Percentiles rank a stretch among this genome's conserved stretches.
Evolutionary conservation across 1,140 invertebrate species (phyloP).

Genomic region (Eueides isabella): DNA sequence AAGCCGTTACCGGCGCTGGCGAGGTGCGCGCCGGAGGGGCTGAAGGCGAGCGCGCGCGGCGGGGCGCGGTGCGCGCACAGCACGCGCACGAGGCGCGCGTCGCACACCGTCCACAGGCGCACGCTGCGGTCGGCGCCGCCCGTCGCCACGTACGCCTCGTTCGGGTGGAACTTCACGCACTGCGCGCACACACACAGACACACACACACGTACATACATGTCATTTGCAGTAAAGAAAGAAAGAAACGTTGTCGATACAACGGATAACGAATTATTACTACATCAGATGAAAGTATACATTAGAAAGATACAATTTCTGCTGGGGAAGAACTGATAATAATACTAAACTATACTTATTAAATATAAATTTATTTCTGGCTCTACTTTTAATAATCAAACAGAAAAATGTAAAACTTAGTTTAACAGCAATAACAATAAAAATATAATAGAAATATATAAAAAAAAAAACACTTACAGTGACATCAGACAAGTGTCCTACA

Average conservation of each 20-base stretch:
- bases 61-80: slow-evolving; percentile 90
- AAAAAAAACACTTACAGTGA: slow-evolving; percentile 84
- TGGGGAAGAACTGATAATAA: too few species aligned
- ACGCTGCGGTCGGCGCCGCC: slow-evolving; percentile 90
- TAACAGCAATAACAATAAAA: not conserved
- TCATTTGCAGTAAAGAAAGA: too few species aligned
- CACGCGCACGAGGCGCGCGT: slow-evolving; percentile 87
- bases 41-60: slow-evolving; percentile 90
- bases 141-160: slow-evolving; percentile 90
- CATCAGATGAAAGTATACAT: too few species aligned
- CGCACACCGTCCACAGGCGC: slow-evolving; percentile 87
- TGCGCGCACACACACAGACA: slow-evolving; percentile 47
- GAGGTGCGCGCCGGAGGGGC: slow-evolving; percentile 90
- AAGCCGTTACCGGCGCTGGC: slow-evolving; percentile 90
- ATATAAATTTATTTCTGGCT: too few species aligned
- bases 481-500: slow-evolving; percentile 91
- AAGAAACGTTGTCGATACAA: too few species aligned
- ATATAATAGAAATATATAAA: not conserved
- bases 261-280: too few species aligned
- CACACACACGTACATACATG: too few species aligned
- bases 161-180: slow-evolving; percentile 92
- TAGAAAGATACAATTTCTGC: too few species aligned
- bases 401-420: too few species aligned
- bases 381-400: too few species aligned
- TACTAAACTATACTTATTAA: too few species aligned